A percentile compares a stretch with the other conserved stretches of the same genome.
These are phyloP conservation scores for Oenanthe oenanthe DNA, from an alignment of 2,113 vertebrate species.

Conservation along the genomic window DNA sequence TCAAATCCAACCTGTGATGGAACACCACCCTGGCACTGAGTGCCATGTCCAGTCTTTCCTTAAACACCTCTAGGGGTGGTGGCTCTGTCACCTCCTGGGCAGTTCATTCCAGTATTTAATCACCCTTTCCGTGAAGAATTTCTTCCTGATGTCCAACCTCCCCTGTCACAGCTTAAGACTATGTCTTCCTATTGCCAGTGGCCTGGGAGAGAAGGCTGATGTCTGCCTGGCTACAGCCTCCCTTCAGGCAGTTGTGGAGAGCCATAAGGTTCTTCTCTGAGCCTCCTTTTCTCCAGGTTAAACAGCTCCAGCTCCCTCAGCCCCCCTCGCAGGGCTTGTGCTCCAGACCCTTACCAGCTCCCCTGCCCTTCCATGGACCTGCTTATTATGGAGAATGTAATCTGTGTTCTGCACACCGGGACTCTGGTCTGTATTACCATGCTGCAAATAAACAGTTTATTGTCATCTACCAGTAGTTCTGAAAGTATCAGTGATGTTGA, in stretches of 20 bases:
- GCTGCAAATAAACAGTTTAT: not conserved
- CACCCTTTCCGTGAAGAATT: not conserved
- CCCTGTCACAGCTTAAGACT: not conserved
- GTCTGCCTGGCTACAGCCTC: not conserved
- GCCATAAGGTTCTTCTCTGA: not conserved
- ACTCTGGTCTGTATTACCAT: not conserved
- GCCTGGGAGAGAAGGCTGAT: not conserved
- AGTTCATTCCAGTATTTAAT: not conserved
- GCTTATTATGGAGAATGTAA: not conserved
- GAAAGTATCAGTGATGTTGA: not conserved
- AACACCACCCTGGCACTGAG: not conserved
- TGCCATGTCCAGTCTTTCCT: not conserved
- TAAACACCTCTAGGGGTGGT: not conserved
- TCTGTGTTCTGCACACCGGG: not conserved
- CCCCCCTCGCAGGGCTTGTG: not conserved
- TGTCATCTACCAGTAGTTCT: not conserved
- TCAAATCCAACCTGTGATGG: not conserved
- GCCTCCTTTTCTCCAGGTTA: not conserved
- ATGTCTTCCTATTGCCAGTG: fast-evolving
- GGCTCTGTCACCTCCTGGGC: not conserved
- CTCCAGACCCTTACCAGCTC: not conserved
- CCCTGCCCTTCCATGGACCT: not conserved
- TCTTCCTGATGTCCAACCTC: not conserved
- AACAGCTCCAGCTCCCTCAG: not conserved
- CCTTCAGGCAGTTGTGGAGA: not conserved